phyloP scores from a whole-genome alignment of 64 coral and sea anemone genomes.

The Catalaphyllia jardinei region DNA sequence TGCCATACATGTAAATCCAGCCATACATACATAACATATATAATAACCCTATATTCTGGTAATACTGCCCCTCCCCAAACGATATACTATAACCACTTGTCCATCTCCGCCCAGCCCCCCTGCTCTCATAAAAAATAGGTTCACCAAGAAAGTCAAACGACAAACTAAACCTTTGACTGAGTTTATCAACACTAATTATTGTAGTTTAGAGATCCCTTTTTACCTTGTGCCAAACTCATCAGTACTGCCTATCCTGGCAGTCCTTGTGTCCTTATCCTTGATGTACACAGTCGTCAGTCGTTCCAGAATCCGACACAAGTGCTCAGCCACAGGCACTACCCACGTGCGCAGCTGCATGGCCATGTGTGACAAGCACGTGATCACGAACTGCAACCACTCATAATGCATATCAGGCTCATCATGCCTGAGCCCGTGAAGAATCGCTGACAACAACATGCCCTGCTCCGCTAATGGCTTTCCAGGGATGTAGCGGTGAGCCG shows the following conservation, averaged over 20 bases:
- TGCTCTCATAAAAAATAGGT: no score
- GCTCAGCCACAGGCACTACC: slow-evolving; percentile 84
- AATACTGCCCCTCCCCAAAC: no score
- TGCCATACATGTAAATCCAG: no score
- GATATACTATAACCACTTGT: no score
- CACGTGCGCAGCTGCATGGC: slow-evolving; percentile 65
- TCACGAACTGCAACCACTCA: slow-evolving; percentile 89
- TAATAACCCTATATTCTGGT: no score
- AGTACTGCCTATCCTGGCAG: not conserved
- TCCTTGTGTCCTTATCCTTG: not conserved
- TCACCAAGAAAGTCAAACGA: no score
- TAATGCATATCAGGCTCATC: slow-evolving; percentile 85
- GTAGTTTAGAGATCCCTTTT: not conserved
- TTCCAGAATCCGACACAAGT: slow-evolving; percentile 74
- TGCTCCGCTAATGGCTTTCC: slow-evolving; percentile 68
- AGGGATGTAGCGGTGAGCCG: slow-evolving; percentile 63
- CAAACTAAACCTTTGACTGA: no score
- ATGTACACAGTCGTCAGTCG: slow-evolving; percentile 64
- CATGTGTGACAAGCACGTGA: slow-evolving; percentile 94
- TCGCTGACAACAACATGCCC: slow-evolving; percentile 78
- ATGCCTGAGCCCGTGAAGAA: slow-evolving; percentile 79
- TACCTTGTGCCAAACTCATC: slow-evolving; percentile 15
- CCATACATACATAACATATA: no score
- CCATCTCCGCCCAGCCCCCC: no score
- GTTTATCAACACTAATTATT: not conserved